These are phyloP conservation scores for Pseudotriccus pelzelni DNA, from an alignment of 2,797 vertebrate genomes.

Conservation along the genomic window DNA sequence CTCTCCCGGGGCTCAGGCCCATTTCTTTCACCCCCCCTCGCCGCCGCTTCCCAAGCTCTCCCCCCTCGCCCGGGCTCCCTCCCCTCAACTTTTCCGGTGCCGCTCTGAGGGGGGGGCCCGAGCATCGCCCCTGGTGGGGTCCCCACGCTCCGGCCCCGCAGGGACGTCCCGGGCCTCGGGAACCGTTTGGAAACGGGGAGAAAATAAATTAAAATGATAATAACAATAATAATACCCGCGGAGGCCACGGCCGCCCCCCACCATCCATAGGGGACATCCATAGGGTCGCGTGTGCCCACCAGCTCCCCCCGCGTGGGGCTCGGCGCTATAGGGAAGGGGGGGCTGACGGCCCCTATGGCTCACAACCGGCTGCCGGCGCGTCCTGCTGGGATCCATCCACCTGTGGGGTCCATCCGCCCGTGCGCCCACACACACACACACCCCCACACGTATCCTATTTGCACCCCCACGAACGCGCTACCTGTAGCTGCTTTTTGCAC, in stretches of 20 bases:
- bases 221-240: accelerated
- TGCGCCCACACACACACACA: background rate
- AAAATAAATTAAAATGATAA: background rate
- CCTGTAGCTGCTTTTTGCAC: background rate
- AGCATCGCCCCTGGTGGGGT: background rate
- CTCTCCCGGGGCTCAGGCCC: background rate
- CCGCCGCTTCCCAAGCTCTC: background rate
- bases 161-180: background rate
- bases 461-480: background rate
- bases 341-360: background rate
- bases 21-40: no score
- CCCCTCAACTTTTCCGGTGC: background rate
- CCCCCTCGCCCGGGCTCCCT: background rate
- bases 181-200: background rate
- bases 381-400: background rate
- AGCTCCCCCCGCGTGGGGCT: background rate
- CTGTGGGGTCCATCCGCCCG: background rate
- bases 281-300: accelerated
- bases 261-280: background rate
- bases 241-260: background rate
- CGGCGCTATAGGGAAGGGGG: background rate
- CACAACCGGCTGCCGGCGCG: background rate
- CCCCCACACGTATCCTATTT: background rate
- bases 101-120: no score
- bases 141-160: background rate